A percentile compares a stretch with the other conserved stretches of the same genome.
Conservation (phyloP, 2,888 invertebrate species). For the Seira musarum region DNA sequence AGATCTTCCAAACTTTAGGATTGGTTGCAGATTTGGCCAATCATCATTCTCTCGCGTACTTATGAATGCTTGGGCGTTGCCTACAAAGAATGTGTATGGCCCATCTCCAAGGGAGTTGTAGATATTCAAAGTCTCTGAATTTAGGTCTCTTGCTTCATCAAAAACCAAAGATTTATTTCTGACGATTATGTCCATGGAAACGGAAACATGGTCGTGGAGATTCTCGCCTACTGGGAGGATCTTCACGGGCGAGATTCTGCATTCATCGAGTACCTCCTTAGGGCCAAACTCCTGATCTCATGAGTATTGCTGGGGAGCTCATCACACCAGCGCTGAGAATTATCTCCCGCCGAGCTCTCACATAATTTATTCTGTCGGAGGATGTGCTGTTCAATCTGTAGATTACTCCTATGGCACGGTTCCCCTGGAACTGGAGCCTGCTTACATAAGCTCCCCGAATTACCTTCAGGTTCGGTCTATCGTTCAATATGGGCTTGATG, state of each 20-base stretch:
- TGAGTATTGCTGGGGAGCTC: slow-evolving; percentile 12
- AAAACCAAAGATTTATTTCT: slow-evolving; percentile 27
- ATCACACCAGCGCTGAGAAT: slow-evolving; percentile 36
- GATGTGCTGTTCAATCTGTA: not conserved
- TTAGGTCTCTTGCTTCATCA: slow-evolving; percentile 35
- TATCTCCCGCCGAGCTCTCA: slow-evolving; percentile 14
- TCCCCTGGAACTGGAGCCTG: not conserved
- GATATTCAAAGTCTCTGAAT: slow-evolving; percentile 27
- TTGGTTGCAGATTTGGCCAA: not conserved
- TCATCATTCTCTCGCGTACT: not conserved
- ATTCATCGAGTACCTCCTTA: not conserved
- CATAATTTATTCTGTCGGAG: not conserved
- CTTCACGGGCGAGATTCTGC: not conserved
- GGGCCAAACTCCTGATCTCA: slow-evolving; percentile 60
- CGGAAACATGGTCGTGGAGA: slow-evolving; percentile 42
- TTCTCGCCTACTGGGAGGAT: slow-evolving; percentile 58
- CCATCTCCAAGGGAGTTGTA: slow-evolving; percentile 32
- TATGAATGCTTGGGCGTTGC: not conserved
- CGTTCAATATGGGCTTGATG: slow-evolving; percentile 12
- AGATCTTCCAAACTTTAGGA: not conserved
- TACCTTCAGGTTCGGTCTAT: slow-evolving; percentile 19
- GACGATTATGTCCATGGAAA: slow-evolving; percentile 32
- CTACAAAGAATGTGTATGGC: not conserved
- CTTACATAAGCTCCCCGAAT: not conserved
- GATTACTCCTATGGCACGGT: slow-evolving; percentile 28